These are phyloP conservation scores for Tympanuchus pallidicinctus DNA, from an alignment of 2,113 vertebrate genomes.

Conservation along the genomic window DNA sequence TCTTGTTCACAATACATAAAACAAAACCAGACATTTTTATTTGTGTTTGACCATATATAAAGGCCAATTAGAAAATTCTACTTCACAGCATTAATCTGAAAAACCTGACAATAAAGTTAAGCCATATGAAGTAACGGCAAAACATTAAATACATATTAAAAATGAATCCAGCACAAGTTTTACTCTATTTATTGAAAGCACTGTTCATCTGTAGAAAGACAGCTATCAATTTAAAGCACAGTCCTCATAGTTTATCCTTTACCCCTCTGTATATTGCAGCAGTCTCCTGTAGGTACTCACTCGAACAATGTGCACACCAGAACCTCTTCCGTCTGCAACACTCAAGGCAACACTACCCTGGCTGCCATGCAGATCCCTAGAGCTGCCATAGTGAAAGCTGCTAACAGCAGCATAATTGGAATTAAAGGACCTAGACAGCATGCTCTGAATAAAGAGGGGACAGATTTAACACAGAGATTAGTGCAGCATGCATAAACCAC, in stretches of 20 bases:
- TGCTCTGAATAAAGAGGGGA: conserved; percentile 91
- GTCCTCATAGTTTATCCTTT: conserved; percentile 23
- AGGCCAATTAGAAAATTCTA: not conserved
- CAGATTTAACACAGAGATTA: conserved; percentile 87
- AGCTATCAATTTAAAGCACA: not conserved
- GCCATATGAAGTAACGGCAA: not conserved
- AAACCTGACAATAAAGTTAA: not conserved
- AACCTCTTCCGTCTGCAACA: conserved; percentile 89
- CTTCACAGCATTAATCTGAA: not conserved
- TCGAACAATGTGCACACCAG: conserved; percentile 87
- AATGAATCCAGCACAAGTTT: not conserved
- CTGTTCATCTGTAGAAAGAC: not conserved
- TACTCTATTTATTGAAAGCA: not conserved
- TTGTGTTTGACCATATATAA: not conserved
- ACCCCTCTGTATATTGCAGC: conserved; percentile 40
- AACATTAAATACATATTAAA: not conserved
- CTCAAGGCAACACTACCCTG: conserved; percentile 93
- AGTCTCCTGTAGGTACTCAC: conserved; percentile 89
- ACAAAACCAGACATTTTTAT: not conserved
- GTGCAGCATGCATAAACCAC: conserved; percentile 82
- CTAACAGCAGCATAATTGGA: conserved; percentile 90
- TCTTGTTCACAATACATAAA: not conserved
- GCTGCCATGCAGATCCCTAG: conserved; percentile 95
- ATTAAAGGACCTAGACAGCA: conserved; percentile 98
- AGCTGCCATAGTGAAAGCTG: conserved; percentile 92